Conservation (phyloP, 1,140 invertebrate species). For the Aradophagus sp. region DNA sequence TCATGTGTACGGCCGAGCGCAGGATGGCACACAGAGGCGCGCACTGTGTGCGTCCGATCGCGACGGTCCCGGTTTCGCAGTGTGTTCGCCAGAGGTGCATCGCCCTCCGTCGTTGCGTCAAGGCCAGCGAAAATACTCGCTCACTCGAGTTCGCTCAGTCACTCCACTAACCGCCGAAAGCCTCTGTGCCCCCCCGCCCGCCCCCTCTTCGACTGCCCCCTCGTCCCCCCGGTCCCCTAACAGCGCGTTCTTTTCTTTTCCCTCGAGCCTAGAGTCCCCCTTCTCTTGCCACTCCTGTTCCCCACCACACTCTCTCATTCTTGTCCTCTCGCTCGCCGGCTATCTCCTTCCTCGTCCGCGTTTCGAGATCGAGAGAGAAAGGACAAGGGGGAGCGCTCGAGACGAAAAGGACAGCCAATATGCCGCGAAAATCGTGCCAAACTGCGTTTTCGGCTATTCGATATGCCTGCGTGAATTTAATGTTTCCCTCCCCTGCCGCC, state of each 20-base stretch:
- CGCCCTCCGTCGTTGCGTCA: conserved; percentile 74
- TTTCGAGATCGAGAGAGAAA: not conserved
- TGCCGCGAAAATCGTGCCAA: conserved; percentile 28
- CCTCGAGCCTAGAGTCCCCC: conserved; percentile 15
- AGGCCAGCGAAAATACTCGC: conserved; percentile 75
- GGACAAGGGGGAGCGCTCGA: conserved; percentile 31
- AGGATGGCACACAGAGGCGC: conserved; percentile 46
- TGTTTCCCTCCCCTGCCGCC: conserved; percentile 21
- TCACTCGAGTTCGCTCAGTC: conserved; percentile 63
- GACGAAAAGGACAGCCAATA: conserved; percentile 31
- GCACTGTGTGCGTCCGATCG: conserved; percentile 53
- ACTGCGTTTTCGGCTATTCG: conserved; percentile 35
- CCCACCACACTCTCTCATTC: conserved; percentile 13
- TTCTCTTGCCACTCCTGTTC: conserved; percentile 7
- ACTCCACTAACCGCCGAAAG: conserved; percentile 70
- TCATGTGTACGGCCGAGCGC: conserved; percentile 38
- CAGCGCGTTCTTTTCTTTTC: conserved; percentile 37
- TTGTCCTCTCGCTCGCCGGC: conserved; percentile 10
- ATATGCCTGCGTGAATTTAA: conserved; percentile 38
- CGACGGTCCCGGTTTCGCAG: conserved; percentile 68
- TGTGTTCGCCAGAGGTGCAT: conserved; percentile 73
- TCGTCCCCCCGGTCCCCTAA: conserved; percentile 5
- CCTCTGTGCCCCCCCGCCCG: conserved; percentile 54
- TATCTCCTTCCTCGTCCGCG: not conserved
- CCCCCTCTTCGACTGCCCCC: conserved; percentile 25